Percentiles rank a stretch among this genome's conserved stretches.
phyloP scores from a whole-genome alignment of 2,888 invertebrate species.

The Cephonodes hylas region DNA sequence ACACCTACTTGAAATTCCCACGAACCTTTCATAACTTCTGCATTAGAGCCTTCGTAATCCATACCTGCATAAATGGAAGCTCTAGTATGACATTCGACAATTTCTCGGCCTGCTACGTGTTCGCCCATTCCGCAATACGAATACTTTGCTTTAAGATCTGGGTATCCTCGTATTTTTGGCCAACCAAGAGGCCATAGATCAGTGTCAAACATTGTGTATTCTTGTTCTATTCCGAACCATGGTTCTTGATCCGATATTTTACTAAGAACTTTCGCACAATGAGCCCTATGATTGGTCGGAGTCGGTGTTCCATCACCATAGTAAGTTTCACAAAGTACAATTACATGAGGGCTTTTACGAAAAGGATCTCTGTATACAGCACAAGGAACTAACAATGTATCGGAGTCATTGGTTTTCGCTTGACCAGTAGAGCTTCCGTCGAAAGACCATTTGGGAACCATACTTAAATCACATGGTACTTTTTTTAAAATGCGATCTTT shows the following conservation, averaged over 20 bases:
- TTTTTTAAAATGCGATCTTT: slow-evolving; percentile 85
- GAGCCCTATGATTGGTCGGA: slow-evolving; percentile 85
- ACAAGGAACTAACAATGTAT: slow-evolving; percentile 92
- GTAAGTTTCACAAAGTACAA: slow-evolving; percentile 94
- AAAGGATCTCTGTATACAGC: slow-evolving; percentile 96
- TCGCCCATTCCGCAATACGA: slow-evolving; percentile 97
- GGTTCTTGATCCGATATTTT: slow-evolving; percentile 83
- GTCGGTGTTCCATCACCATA: slow-evolving; percentile 87
- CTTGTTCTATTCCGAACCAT: slow-evolving; percentile 96
- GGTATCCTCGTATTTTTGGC: slow-evolving; percentile 95
- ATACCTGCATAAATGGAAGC: slow-evolving; percentile 96
- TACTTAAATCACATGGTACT: slow-evolving; percentile 74
- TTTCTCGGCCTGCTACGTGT: slow-evolving; percentile 94
- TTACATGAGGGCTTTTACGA: slow-evolving; percentile 89
- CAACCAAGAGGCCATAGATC: slow-evolving; percentile 93
- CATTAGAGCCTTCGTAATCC: slow-evolving; percentile 95
- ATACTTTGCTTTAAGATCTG: slow-evolving; percentile 88
- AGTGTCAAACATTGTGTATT: slow-evolving; percentile 91
- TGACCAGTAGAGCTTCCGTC: slow-evolving; percentile 97
- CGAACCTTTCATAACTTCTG: slow-evolving; percentile 99
- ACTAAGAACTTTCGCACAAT: slow-evolving; percentile 82
- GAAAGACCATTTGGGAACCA: slow-evolving; percentile 92
- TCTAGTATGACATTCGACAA: slow-evolving; percentile 92
- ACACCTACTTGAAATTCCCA: slow-evolving; percentile 97
- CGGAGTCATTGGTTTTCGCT: slow-evolving; percentile 90